phyloP scores from a whole-genome alignment of 2,113 vertebrate species.

The Todiramphus saurophagus region DNA sequence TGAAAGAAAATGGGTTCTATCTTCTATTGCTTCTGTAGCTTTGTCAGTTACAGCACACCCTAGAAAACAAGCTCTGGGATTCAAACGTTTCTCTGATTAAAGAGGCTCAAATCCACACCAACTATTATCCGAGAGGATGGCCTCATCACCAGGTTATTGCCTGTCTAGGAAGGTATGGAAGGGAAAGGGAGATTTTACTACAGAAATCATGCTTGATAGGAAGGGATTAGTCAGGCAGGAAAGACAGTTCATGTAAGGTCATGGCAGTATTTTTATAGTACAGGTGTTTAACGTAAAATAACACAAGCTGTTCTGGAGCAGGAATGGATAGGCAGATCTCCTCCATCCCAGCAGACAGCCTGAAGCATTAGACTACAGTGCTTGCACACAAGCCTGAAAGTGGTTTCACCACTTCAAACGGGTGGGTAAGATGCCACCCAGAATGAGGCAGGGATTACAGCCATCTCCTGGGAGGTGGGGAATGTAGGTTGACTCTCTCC shows the following conservation, averaged over 20 bases:
- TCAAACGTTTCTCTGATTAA: not conserved
- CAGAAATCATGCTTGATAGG: not conserved
- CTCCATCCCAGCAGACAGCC: not conserved
- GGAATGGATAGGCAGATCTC: not conserved
- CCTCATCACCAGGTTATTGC: not conserved
- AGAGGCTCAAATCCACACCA: not conserved
- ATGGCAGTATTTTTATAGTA: not conserved
- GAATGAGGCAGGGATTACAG: not conserved
- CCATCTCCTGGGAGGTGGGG: constrained; percentile 2
- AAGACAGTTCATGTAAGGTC: not conserved
- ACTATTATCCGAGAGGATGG: not conserved
- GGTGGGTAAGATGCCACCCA: constrained; percentile 26
- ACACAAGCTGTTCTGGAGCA: not conserved
- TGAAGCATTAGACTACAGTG: constrained; percentile 6
- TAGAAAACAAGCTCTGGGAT: not conserved
- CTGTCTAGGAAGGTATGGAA: not conserved
- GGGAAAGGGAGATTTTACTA: not conserved
- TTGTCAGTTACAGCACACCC: not conserved
- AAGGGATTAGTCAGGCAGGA: not conserved
- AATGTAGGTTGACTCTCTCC: not conserved
- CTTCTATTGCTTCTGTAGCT: not conserved
- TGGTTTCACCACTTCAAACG: constrained; percentile 35
- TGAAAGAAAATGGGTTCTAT: not conserved
- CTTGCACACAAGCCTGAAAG: not conserved
- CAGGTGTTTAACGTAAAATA: not conserved